phyloP scores from a whole-genome alignment of 1,140 invertebrate species.

The Acromyrmex heyeri region DNA sequence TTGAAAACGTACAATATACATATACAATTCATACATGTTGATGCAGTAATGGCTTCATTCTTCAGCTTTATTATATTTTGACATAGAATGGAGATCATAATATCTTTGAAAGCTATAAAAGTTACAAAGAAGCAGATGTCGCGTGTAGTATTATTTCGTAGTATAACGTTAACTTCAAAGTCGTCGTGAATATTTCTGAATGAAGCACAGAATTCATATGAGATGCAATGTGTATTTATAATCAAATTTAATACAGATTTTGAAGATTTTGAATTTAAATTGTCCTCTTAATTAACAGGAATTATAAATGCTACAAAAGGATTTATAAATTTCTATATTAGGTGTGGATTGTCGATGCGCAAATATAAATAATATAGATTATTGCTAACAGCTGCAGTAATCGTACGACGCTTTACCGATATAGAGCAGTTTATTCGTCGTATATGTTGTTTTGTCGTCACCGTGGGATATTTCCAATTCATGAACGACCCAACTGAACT shows the following conservation, averaged over 20 bases:
- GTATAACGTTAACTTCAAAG: constrained; percentile 4
- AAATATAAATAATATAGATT: constrained; percentile 50
- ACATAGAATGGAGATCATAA: constrained; percentile 34
- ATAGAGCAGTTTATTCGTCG: constrained; percentile 80
- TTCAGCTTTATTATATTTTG: constrained; percentile 56
- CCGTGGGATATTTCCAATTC: constrained; percentile 83
- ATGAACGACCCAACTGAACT: constrained; percentile 79
- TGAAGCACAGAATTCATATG: not conserved
- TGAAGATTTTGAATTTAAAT: constrained; percentile 9
- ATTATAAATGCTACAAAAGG: not conserved
- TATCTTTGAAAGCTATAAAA: constrained; percentile 26
- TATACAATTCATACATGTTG: not conserved
- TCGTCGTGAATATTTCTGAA: not conserved
- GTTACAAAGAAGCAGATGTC: constrained; percentile 21
- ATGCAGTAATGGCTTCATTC: constrained; percentile 31
- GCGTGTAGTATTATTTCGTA: not conserved
- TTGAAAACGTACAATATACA: not conserved
- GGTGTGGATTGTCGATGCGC: not conserved
- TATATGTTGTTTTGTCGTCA: constrained; percentile 83
- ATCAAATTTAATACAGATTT: not conserved
- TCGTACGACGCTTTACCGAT: constrained; percentile 68
- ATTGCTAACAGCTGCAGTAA: constrained; percentile 41
- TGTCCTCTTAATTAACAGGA: not conserved
- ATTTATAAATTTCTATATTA: not conserved
- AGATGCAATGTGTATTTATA: not conserved